These are phyloP conservation scores for Xenentodon cancila DNA, from an alignment of 2,797 vertebrate genomes.

Conservation along the genomic window DNA sequence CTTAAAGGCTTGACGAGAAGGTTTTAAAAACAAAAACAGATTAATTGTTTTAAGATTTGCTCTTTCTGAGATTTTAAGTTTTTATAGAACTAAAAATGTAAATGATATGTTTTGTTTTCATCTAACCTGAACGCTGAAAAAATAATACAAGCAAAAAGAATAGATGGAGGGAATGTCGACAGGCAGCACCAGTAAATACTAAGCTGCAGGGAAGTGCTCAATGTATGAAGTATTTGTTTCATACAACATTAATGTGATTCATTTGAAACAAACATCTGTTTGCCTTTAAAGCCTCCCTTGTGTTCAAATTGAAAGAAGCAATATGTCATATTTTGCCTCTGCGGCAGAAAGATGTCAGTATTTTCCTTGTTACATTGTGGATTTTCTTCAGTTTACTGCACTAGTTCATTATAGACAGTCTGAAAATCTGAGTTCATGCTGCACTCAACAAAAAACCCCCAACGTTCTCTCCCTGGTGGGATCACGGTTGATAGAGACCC, in stretches of 20 bases:
- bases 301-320: slow-evolving; percentile 30
- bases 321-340: slow-evolving; percentile 40
- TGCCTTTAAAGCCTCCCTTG: slow-evolving; percentile 14
- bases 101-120: background rate
- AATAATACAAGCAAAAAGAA: slow-evolving; percentile 5
- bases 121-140: background rate
- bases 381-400: slow-evolving; percentile 17
- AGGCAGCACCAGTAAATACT: slow-evolving; percentile 21
- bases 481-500: slow-evolving; percentile 35
- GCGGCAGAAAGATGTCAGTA: slow-evolving; percentile 31
- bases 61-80: slow-evolving; percentile 10
- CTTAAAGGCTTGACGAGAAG: too few species aligned
- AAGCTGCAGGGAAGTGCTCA: slow-evolving; percentile 16
- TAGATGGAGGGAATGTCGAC: slow-evolving; percentile 21
- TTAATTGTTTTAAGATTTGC: slow-evolving; percentile 18
- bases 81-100: slow-evolving; percentile 21
- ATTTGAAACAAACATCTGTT: slow-evolving; percentile 41
- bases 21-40: slow-evolving; percentile 35
- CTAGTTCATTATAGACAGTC: background rate
- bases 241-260: slow-evolving; percentile 23
- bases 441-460: slow-evolving; percentile 19
- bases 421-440: slow-evolving; percentile 34
- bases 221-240: slow-evolving; percentile 28
- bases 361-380: slow-evolving; percentile 14
- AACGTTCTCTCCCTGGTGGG: slow-evolving; percentile 36